Evolutionary conservation across 92 coral and sea anemone genomes (phyloP).

Genomic region (Zoanthus sociatus): DNA sequence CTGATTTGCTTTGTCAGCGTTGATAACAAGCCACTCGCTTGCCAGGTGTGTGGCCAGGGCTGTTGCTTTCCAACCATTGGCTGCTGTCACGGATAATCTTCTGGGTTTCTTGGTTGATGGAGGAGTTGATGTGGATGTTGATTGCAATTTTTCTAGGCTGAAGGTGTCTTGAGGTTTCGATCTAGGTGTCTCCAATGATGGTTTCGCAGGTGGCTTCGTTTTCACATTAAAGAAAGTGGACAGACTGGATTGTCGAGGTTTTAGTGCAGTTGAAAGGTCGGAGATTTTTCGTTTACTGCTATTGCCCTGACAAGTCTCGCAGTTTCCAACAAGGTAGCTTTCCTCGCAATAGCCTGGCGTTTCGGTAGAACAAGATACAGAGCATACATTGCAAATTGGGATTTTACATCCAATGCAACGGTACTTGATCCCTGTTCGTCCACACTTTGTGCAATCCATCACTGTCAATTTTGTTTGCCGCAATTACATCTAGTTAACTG

Average conservation of each 20-base stretch:
- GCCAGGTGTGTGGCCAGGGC: conserved; percentile 62
- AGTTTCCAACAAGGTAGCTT: conserved; percentile 66
- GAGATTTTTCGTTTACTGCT: conserved; percentile 52
- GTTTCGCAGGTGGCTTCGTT: conserved; percentile 26
- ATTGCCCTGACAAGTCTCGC: conserved; percentile 61
- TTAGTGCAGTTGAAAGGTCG: conserved; percentile 44
- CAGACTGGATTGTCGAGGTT: conserved; percentile 64
- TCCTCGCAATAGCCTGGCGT: conserved; percentile 74
- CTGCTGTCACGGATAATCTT: conserved; percentile 57
- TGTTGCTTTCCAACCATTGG: conserved; percentile 69
- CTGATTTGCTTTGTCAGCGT: conserved; percentile 60
- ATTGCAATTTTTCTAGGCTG: conserved; percentile 28
- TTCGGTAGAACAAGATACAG: conserved; percentile 64
- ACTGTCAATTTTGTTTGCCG: conserved; percentile 45
- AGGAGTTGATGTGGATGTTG: conserved; percentile 31
- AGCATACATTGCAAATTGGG: conserved; percentile 64
- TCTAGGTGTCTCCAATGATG: conserved; percentile 23
- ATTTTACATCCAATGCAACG: conserved; percentile 42
- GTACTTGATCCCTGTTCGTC: conserved; percentile 5
- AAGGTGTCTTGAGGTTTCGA: conserved; percentile 29
- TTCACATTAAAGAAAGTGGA: conserved; percentile 62
- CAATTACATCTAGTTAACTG: conserved; percentile 12
- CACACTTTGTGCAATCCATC: conserved; percentile 21
- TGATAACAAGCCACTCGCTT: conserved; percentile 72
- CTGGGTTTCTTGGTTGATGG: conserved; percentile 59